Evolutionary conservation across 2,797 vertebrate genomes (phyloP).

Genomic region (Catharus ustulatus): DNA sequence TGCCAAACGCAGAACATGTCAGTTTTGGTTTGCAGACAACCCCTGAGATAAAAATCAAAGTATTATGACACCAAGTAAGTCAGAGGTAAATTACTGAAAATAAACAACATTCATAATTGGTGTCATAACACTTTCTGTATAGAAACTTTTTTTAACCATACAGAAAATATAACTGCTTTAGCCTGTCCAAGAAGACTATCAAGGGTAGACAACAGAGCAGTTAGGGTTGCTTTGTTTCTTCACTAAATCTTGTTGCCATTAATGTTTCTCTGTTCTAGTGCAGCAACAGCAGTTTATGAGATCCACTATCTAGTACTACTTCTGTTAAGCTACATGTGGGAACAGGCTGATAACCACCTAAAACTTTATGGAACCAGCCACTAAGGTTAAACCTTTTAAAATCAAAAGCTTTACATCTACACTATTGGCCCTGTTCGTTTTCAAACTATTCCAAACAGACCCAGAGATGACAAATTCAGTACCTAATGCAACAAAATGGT

Average conservation of each 20-base stretch:
- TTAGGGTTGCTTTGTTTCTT: conserved; percentile 56
- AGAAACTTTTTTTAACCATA: conserved; percentile 68
- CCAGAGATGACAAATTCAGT: conserved; percentile 10
- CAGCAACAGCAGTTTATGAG: conserved; percentile 59
- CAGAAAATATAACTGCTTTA: conserved; percentile 65
- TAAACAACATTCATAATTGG: conserved; percentile 75
- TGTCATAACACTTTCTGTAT: conserved; percentile 72
- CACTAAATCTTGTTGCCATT: conserved; percentile 34
- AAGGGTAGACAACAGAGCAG: conserved; percentile 44
- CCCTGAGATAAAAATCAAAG: conserved; percentile 79
- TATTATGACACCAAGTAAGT: conserved; percentile 77
- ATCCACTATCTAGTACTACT: conserved; percentile 17
- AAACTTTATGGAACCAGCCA: background rate
- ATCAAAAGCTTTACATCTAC: background rate
- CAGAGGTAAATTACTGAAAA: conserved; percentile 76
- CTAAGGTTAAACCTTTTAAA: background rate
- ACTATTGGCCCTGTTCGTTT: background rate
- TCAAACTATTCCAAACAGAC: background rate
- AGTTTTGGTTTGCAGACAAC: conserved; percentile 81
- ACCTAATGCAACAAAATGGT: background rate
- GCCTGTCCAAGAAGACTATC: conserved; percentile 47
- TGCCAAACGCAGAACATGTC: conserved; percentile 73
- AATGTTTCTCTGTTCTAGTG: conserved; percentile 10
- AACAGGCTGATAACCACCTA: background rate
- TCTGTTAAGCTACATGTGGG: background rate